These are phyloP conservation scores for Callipepla californica DNA, from an alignment of 2,113 vertebrate species.

Conservation along the genomic window DNA sequence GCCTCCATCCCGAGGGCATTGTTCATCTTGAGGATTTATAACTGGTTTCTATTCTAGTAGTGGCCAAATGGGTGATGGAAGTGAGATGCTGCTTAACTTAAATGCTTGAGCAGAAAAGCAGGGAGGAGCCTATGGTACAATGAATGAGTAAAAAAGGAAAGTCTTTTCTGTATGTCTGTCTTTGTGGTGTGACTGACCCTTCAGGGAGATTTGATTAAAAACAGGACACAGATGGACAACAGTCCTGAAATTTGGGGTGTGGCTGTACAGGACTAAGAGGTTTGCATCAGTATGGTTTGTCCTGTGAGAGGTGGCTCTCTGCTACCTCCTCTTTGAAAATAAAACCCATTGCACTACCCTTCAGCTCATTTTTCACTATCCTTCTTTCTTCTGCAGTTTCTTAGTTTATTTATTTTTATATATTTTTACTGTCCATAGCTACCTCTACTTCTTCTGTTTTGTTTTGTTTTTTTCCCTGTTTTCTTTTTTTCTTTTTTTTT, in stretches of 20 bases:
- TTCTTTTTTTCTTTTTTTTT: neutral
- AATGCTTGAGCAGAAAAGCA: neutral
- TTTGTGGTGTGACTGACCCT: neutral
- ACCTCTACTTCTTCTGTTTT: neutral
- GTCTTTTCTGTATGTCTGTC: too few species aligned
- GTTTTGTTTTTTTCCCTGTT: neutral
- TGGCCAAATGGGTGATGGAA: neutral
- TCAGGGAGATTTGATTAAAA: neutral
- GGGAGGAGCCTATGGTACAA: fast-evolving
- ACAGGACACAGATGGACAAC: neutral
- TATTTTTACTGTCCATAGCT: neutral
- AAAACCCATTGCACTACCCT: neutral
- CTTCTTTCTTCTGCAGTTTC: neutral
- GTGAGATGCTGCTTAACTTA: neutral
- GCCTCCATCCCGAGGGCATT: fast-evolving
- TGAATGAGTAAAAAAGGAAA: neutral
- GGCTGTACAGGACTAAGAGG: neutral
- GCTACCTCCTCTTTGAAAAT: neutral
- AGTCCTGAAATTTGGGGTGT: neutral
- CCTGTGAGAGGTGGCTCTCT: neutral
- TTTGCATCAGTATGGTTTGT: neutral
- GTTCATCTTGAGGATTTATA: neutral
- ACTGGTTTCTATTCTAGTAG: neutral
- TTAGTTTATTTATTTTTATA: neutral
- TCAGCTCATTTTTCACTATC: neutral